Base-by-base conservation (phyloP, 2,888 invertebrate genomes). In the Colostygia pectinataria region DNA sequence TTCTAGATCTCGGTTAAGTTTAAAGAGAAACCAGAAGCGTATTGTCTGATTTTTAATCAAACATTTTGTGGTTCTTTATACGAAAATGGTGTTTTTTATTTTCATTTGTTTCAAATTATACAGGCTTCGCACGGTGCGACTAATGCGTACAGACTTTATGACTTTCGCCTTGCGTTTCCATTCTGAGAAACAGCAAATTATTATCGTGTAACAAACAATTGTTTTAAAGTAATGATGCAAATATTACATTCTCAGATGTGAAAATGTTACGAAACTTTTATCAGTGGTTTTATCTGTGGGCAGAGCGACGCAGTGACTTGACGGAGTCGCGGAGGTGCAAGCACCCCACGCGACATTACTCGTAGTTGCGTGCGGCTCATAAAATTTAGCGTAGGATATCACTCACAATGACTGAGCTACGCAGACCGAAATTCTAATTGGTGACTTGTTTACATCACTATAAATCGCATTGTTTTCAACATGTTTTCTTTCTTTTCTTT, bases 311-410 rank as follows among this genome's bases (percentile, higher is more conserved):
- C 65, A 64, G 61, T 63, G 57, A 62, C 61, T 60, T 63, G 65
- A 60, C 64, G 68, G 71, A 65, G 61, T 56, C 52, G 56, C 64
- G 68, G 71, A 65, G 61, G 58, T 53, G 56, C 55, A 42, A 51
- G 56, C 69, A 66, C 72, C 77, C 71, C 75, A 72, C 76, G 74
- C 73, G 64, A 66, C 61, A 61, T 57, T 69, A 5, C 20, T 20
- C 20, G 20, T 15, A 15, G n/a, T n/a, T n/a, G n/a, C n/a, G n/a
- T n/a, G n/a, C n/a, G n/a, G n/a, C n/a, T n/a, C n/a, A n/a, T n/a
- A 66, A 68, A 71, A 65, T 69, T 67, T 63, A 42, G 42, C 54
- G 57, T 55, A 51, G 42, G 68, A 71, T 76, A 72, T 61, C 63
- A 60, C 57, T 58, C 65, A 63, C 66, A 66, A 55, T 58, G 60